Base-by-base conservation (phyloP, 2,113 vertebrate genomes). In the Struthio camelus region DNA sequence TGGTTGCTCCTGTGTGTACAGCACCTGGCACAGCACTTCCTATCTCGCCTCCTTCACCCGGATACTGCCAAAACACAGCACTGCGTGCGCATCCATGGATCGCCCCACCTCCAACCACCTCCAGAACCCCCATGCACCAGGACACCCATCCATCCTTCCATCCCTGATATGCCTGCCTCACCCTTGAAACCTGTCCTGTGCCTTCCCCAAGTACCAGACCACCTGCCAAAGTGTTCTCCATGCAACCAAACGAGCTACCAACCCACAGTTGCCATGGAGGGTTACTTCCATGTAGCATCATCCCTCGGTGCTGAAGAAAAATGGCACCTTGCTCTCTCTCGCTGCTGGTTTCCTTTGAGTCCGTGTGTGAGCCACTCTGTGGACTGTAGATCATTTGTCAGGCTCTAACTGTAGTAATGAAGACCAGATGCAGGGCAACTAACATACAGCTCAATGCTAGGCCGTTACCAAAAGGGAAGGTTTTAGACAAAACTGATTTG, bases 101-200 rank as follows among this genome's bases (percentile, higher is more conserved):
- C 79, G 20, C 24, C 2, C 69, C 65, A 1, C 10, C 38, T 71
- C 28, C 32, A 58, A 0, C 69, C 20, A 3, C 46, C 86, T 88
- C 72, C 69, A 69, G 66, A 76, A 56, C 30, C 48, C 38, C 76
- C 4, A 0, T 10, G 38, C 30, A 24, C 46, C 61, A 48, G 69
- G 61, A 34, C 54, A 50, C 34, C 32, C 44, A 30, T 12, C 27
- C 1, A 0, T 56, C 27, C 32, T 73, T 81, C 66, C 17, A 17
- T 51, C 7, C 8, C 54, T n/a, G 4, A 70, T 44, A 25, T 0
- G 0, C 32, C 77, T 56, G 32, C 1, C 30, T 19, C 8, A 10
- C 20, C 77, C 65, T 92, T 69, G 48, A 23, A 77, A 40, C 38
- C 42, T 79, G 44, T 66, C n/a, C 46, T 23, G 0, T 56, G 40